A percentile compares a stretch with the other conserved stretches of the same genome.
Conservation (phyloP, 2,888 invertebrate species). For the Patella caerulea region DNA sequence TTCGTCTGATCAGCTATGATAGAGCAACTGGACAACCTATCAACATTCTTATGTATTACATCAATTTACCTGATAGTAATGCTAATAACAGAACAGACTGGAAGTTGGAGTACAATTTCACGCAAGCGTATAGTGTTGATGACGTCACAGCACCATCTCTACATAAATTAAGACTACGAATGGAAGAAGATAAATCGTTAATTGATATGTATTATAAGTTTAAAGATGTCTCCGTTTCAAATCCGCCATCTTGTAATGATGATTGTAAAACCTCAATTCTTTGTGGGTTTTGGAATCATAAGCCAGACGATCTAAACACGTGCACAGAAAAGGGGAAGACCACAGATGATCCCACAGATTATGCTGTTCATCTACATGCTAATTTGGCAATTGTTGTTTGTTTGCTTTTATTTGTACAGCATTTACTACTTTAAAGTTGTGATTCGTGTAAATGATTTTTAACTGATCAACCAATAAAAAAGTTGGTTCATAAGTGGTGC, state of each 20-base stretch:
- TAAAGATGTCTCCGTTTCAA: slow-evolving; percentile 36
- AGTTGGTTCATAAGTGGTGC: too few relatives aligned
- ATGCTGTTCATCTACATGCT: too few relatives aligned
- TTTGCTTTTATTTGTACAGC: too few relatives aligned
- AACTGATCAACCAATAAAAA: too few relatives aligned
- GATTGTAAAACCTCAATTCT: background rate
- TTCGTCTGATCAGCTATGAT: slow-evolving; percentile 91
- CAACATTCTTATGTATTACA: slow-evolving; percentile 92
- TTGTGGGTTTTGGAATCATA: background rate
- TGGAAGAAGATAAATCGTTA: slow-evolving; percentile 29
- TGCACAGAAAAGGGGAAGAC: too few relatives aligned
- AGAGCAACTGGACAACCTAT: slow-evolving; percentile 79
- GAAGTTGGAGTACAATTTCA: slow-evolving; percentile 87
- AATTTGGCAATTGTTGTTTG: too few relatives aligned
- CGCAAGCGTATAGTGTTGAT: slow-evolving; percentile 82
- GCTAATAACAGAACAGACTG: slow-evolving; percentile 81
- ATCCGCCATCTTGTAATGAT: background rate
- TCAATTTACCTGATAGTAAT: slow-evolving; percentile 81
- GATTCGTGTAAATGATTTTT: too few relatives aligned
- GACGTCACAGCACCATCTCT: slow-evolving; percentile 86
- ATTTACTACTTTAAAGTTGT: too few relatives aligned
- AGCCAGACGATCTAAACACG: background rate
- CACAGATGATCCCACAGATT: too few relatives aligned
- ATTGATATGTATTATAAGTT: slow-evolving; percentile 39
- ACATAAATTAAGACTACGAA: slow-evolving; percentile 76